These are phyloP conservation scores for Cladorhizidae sp. DNA, from an alignment of 37 sponge, comb jelly and placozoan species.

Conservation along the genomic window DNA sequence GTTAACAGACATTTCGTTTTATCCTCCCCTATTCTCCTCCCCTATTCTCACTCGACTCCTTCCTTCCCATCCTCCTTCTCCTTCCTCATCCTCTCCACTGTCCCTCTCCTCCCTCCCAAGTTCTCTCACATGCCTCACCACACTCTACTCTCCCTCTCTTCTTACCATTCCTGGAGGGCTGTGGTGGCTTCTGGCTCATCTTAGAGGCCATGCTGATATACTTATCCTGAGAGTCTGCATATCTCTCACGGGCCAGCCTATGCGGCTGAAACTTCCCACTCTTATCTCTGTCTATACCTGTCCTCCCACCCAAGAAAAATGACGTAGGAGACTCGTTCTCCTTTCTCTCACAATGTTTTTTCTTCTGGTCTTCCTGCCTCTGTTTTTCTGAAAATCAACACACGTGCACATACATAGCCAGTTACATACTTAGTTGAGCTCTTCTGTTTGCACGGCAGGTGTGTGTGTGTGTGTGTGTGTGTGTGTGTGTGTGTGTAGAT, in stretches of 20 bases:
- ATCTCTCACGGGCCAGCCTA: too few species aligned
- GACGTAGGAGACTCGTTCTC: constrained; percentile 35
- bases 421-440: neutral
- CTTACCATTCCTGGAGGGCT: neutral
- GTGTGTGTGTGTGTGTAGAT: too few species aligned
- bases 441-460: too few species aligned
- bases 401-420: neutral
- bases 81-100: neutral
- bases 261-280: neutral
- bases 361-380: constrained; percentile 1
- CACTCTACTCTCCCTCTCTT: too few species aligned
- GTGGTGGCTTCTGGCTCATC: neutral
- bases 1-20: too few species aligned
- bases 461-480: too few species aligned
- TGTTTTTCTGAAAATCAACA: constrained; percentile 7
- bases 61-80: constrained; percentile 18
- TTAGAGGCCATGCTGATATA: neutral
- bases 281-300: constrained; percentile 7
- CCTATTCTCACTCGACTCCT: neutral
- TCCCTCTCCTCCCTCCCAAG: too few species aligned
- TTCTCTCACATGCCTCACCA: too few species aligned
- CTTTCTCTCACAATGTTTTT: constrained; percentile 29
- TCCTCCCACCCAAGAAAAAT: constrained; percentile 8
- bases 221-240: constrained; percentile 19
- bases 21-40: neutral